Conservation (phyloP, 2,797 vertebrate genomes). For the Malurus leucopterus region DNA sequence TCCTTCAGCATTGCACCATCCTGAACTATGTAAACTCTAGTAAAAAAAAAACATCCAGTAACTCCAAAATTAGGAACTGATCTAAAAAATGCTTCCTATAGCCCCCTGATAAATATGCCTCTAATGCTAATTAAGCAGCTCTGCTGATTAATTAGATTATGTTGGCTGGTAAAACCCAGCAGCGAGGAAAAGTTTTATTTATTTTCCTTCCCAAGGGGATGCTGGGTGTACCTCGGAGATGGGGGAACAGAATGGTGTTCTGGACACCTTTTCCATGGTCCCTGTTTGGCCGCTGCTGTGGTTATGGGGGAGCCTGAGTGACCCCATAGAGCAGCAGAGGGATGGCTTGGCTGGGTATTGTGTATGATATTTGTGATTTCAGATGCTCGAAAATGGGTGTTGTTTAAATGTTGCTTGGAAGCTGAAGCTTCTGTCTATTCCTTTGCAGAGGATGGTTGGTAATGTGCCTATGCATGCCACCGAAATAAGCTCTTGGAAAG, state of each 20-base stretch:
- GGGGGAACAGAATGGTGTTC: rapidly evolving
- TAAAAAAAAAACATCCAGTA: background rate
- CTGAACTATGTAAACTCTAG: background rate
- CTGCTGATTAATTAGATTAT: background rate
- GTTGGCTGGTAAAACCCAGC: background rate
- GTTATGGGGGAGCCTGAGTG: background rate
- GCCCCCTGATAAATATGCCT: background rate
- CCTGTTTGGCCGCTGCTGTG: rapidly evolving
- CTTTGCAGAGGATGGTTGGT: background rate
- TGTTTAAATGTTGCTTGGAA: background rate
- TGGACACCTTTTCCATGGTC: rapidly evolving
- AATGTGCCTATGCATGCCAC: rapidly evolving
- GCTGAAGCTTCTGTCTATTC: background rate
- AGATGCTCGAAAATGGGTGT: background rate
- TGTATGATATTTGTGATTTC: background rate
- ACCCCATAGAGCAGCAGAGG: rapidly evolving
- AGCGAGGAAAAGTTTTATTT: background rate
- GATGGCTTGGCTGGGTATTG: background rate
- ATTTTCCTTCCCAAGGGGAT: background rate
- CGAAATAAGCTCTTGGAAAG: background rate
- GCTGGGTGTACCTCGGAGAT: rapidly evolving
- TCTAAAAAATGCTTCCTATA: background rate
- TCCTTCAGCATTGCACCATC: rapidly evolving
- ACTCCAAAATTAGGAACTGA: background rate
- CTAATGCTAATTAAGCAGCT: background rate